A percentile compares a stretch with the other conserved stretches of the same genome.
Conservation (phyloP, 2,113 vertebrate genomes). For the Pelodiscus sinensis region DNA sequence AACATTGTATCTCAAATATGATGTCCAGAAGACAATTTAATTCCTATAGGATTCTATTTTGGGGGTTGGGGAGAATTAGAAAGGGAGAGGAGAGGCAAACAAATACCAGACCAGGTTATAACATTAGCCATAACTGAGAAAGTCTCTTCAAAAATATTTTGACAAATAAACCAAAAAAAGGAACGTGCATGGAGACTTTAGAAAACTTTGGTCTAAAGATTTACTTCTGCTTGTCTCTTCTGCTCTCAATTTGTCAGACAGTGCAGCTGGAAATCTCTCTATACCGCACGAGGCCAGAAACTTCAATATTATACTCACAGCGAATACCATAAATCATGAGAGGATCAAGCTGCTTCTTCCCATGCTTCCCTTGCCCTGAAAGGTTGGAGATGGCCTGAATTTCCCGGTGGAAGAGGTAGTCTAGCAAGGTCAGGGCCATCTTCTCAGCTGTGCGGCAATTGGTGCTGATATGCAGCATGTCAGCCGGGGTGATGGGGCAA, state of each 20-base stretch:
- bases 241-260: background rate
- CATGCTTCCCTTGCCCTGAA: conserved; percentile 95
- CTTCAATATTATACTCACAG: conserved; percentile 82
- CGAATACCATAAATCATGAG: conserved; percentile 99
- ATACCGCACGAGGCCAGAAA: background rate
- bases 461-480: conserved; percentile 97
- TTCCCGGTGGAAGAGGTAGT: conserved; percentile 97
- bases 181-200: background rate
- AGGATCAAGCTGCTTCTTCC: conserved; percentile 97
- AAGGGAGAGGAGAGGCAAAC: background rate
- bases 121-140: background rate
- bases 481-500: conserved; percentile 90
- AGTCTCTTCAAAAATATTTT: background rate
- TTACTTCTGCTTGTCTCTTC: background rate
- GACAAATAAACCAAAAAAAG: background rate
- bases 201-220: background rate
- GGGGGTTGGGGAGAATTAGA: background rate
- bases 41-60: background rate
- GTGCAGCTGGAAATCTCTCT: background rate
- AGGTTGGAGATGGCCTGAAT: conserved; percentile 98
- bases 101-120: background rate
- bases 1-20: background rate
- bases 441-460: conserved; percentile 98
- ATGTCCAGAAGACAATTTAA: background rate
- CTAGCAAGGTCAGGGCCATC: conserved; percentile 95